Evolutionary conservation across 2,888 invertebrate genomes (phyloP), one percentile per base, ranked within the genome.

Genomic region (Nemoura dubitans): DNA sequence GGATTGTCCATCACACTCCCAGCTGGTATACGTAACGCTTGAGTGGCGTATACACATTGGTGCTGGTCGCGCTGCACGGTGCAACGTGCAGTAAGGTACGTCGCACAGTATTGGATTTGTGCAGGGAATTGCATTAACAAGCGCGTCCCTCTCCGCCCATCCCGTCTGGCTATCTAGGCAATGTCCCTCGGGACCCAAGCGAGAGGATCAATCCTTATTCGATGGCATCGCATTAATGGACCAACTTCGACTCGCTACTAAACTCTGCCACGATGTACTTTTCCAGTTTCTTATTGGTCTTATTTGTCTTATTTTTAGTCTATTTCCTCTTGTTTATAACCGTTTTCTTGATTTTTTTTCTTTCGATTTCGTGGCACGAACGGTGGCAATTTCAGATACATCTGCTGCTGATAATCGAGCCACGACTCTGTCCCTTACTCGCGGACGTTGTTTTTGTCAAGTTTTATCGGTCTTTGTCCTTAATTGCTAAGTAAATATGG

Each of bases 121-220:
- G 59, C 59, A 59, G 59, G 59, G 59, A 21, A 59, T 59, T 59
- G 59, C 59, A 59, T 59, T 59, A 59, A 59, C 59, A 59, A 59
- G 59, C 59, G 59, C 59, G 3, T 10, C n/a, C n/a, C n/a, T n/a
- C n/a, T n/a, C n/a, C n/a, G n/a, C n/a, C n/a, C n/a, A n/a, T n/a
- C 21, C 59, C 59, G 59, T 59, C 59, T 59, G 59, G 59, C 59
- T 21, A 59, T 59, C 10, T 10, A 59, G 59, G 59, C 59, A 2
- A 21, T 21, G 16, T 21, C 59, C 59, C 59, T 59, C 16, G 14
- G 59, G 59, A 59, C 59, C 2, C 59, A 3, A 2, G 3, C 21
- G 59, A 59, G 59, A 59, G 59, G 59, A 59, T 59, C 59, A 59
- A 59, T 59, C 59, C 59, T 10, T 21, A 59, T 59, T 6, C 36